A percentile compares a stretch with the other conserved stretches of the same genome.
Conservation (phyloP, 2,797 vertebrate genomes). For the Borostomias antarcticus region DNA sequence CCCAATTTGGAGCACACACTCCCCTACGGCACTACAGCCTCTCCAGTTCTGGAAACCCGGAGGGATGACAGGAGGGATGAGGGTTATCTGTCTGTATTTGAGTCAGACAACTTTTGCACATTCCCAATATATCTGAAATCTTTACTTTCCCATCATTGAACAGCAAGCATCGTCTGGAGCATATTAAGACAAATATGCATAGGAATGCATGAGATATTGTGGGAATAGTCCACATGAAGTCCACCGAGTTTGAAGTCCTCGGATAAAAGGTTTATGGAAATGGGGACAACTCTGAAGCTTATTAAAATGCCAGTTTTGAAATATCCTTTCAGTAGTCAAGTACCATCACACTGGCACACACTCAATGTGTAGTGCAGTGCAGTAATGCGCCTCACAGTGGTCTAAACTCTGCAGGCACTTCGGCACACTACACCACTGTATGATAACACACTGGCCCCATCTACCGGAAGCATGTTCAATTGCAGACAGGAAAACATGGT, state of each 20-base stretch:
- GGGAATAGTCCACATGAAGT: not conserved
- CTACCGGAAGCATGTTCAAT: conserved; percentile 41
- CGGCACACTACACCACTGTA: not conserved
- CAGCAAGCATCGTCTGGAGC: not conserved
- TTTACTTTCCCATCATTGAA: not conserved
- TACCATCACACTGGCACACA: too few species aligned
- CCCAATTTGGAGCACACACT: too few species aligned
- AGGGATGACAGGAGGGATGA: not conserved
- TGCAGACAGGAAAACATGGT: not conserved
- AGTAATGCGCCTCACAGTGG: not conserved
- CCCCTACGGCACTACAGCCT: not conserved
- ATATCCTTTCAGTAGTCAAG: too few species aligned
- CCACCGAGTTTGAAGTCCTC: not conserved
- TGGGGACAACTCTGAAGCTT: too few species aligned
- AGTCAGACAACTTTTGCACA: not conserved
- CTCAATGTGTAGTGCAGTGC: not conserved
- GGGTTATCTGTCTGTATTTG: not conserved
- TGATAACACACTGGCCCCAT: conserved; percentile 47
- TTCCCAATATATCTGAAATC: not conserved
- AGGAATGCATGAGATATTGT: not conserved
- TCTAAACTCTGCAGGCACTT: not conserved
- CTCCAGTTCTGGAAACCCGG: not conserved
- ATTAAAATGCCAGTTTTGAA: too few species aligned
- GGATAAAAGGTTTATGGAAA: too few species aligned
- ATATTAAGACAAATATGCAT: not conserved